phyloP scores from a whole-genome alignment of 1,140 invertebrate species.

The Drosophila miranda region DNA sequence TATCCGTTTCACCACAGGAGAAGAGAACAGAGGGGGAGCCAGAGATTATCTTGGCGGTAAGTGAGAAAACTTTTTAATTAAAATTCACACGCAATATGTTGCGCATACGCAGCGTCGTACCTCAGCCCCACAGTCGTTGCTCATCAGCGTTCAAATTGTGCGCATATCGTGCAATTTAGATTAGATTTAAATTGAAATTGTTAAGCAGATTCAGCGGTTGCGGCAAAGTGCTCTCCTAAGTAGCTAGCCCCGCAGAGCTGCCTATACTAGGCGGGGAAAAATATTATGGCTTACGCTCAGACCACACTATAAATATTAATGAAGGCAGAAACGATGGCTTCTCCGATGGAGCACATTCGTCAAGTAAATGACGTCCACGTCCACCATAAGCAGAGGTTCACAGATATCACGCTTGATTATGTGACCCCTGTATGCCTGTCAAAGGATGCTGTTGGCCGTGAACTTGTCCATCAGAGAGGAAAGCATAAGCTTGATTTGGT shows the following conservation, averaged over 20 bases:
- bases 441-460: not conserved
- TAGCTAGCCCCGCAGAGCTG: not conserved
- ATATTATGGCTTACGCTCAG: constrained; percentile 26
- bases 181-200: constrained; percentile 76
- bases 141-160: constrained; percentile 80
- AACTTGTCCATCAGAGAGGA: no score
- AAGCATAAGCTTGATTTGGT: no score
- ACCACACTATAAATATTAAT: constrained; percentile 70
- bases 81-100: constrained; percentile 81
- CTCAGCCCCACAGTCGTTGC: constrained; percentile 35
- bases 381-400: constrained; percentile 6
- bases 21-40: not conserved
- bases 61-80: constrained; percentile 79
- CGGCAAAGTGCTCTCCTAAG: constrained; percentile 4
- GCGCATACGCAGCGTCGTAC: constrained; percentile 65
- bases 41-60: constrained; percentile 70
- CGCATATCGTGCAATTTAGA: constrained; percentile 78
- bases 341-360: constrained; percentile 52
- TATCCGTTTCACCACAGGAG: constrained; percentile 49
- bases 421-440: not conserved
- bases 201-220: constrained; percentile 54
- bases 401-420: not conserved
- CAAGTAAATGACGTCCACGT: constrained; percentile 52
- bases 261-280: constrained; percentile 22
- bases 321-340: constrained; percentile 54